Evolutionary conservation across 2,888 invertebrate genomes (phyloP).

Genomic region (Rhodophaea formosa): DNA sequence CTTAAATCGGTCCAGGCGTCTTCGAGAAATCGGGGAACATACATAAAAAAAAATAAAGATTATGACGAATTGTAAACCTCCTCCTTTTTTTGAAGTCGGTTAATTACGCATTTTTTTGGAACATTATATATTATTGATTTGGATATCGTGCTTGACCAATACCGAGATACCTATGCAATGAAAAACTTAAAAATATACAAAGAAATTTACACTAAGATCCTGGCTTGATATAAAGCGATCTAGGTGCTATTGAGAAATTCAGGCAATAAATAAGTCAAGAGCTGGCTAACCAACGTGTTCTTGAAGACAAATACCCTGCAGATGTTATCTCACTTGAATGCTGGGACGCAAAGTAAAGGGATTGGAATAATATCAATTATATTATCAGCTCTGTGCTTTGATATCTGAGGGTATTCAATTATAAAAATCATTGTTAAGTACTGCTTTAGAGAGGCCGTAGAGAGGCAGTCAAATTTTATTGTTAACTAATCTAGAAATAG

Average conservation of each 20-base stretch:
- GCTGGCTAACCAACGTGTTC: conserved; percentile 38
- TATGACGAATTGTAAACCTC: too few relatives aligned
- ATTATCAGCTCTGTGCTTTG: not conserved
- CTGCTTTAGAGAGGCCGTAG: too few relatives aligned
- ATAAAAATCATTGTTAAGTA: not conserved
- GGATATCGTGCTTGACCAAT: too few relatives aligned
- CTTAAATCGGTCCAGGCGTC: too few relatives aligned
- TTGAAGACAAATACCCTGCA: conserved; percentile 20
- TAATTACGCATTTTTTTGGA: too few relatives aligned
- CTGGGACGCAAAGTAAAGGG: conserved; percentile 9
- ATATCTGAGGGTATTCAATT: not conserved
- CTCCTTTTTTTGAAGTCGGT: too few relatives aligned
- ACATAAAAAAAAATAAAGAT: too few relatives aligned
- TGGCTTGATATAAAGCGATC: conserved; percentile 18
- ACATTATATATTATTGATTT: too few relatives aligned
- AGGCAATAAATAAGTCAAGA: conserved; percentile 51
- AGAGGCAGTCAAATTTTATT: not conserved
- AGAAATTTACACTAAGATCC: not conserved
- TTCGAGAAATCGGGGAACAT: too few relatives aligned
- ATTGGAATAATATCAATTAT: not conserved
- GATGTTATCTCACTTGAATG: conserved; percentile 11
- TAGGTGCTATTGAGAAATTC: conserved; percentile 39
- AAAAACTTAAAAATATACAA: not conserved
- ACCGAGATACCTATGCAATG: too few relatives aligned
- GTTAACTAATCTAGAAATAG: too few relatives aligned